Percentiles rank a stretch among this genome's conserved stretches.
phyloP scores from a whole-genome alignment of 92 coral and sea anemone species.

The Zoanthus sansibaricus region DNA sequence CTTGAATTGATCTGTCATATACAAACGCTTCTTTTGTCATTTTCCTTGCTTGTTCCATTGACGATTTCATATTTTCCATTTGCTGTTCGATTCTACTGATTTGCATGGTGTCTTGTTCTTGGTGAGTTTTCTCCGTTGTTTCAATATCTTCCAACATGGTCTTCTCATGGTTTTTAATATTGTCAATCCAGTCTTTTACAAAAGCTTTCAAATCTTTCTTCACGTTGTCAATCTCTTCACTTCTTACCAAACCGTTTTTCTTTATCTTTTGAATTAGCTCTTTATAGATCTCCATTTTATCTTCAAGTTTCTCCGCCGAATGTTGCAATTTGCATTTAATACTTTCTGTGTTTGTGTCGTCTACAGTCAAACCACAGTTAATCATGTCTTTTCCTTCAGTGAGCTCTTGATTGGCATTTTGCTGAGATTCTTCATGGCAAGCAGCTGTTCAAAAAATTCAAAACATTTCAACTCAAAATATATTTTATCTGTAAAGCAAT shows the following conservation, averaged over 20 bases:
- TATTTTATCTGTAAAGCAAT: too few species aligned
- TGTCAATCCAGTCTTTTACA: conserved; percentile 26
- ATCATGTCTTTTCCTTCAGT: neutral
- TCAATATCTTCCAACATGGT: conserved; percentile 34
- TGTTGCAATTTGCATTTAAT: neutral
- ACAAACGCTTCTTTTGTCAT: neutral
- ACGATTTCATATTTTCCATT: conserved; percentile 10
- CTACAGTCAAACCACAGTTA: neutral
- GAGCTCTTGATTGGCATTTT: neutral
- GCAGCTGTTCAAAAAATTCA: neutral
- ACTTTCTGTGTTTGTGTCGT: neutral
- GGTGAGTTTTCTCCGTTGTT: conserved; percentile 23
- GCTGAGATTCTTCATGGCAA: conserved; percentile 4
- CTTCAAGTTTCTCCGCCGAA: conserved; percentile 15
- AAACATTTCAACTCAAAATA: neutral
- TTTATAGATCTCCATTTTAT: neutral
- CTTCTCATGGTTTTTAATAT: conserved; percentile 17
- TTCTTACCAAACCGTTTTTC: conserved; percentile 8
- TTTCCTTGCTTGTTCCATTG: conserved; percentile 4
- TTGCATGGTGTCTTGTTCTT: conserved; percentile 25
- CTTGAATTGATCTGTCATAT: neutral
- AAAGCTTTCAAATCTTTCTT: conserved; percentile 1
- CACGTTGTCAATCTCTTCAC: conserved; percentile 11
- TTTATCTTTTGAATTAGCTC: neutral
- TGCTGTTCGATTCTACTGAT: conserved; percentile 26